phyloP scores from a whole-genome alignment of 2,797 vertebrate genomes.

The Gadopsis marmoratus region DNA sequence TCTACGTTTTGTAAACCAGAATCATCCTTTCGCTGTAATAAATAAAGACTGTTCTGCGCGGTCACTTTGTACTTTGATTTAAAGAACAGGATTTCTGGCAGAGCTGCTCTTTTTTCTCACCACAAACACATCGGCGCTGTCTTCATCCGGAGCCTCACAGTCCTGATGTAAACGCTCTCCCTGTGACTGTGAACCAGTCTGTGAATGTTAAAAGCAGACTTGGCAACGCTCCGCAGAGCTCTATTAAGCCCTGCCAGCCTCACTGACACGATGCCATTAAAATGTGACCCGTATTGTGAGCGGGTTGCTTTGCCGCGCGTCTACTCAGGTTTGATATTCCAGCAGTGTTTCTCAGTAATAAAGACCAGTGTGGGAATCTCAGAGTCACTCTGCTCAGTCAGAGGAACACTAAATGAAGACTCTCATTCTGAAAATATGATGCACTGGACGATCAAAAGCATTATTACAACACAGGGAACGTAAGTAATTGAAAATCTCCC shows the following conservation, averaged over 20 bases:
- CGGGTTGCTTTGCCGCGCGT: not conserved
- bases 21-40: not conserved
- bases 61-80: not conserved
- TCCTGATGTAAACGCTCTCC: conserved; percentile 24
- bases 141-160: conserved; percentile 20
- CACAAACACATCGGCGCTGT: conserved; percentile 2
- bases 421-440: conserved; percentile 30
- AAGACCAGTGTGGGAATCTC: conserved; percentile 42
- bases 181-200: conserved; percentile 8
- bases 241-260: conserved; percentile 58
- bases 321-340: conserved; percentile 37
- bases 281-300: conserved; percentile 52
- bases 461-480: no score
- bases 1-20: not conserved
- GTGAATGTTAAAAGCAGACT: conserved; percentile 51
- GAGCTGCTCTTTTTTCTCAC: not conserved
- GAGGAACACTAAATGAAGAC: not conserved
- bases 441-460: not conserved
- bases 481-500: no score
- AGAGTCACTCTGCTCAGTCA: not conserved
- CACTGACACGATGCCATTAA: conserved; percentile 57
- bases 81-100: not conserved
- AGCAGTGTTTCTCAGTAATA: conserved; percentile 26
- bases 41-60: not conserved
- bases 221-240: conserved; percentile 49